Percentiles rank a stretch among this genome's conserved stretches.
These are phyloP conservation scores for Icerya purchasi DNA, from an alignment of 2,888 invertebrate species.

Conservation along the genomic window DNA sequence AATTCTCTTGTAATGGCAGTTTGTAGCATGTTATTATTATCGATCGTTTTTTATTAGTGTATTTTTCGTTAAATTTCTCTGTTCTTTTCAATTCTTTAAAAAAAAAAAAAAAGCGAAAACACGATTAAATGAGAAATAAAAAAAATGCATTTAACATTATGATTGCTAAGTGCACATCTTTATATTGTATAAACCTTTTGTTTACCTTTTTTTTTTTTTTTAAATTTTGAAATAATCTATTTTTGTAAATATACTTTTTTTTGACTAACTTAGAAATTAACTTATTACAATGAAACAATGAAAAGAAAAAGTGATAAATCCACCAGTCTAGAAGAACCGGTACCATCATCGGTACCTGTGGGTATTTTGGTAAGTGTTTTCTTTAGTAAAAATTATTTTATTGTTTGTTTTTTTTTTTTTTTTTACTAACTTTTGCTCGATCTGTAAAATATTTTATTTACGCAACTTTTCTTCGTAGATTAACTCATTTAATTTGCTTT, in stretches of 20 bases:
- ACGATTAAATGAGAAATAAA: no score
- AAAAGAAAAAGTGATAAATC: conserved; percentile 18
- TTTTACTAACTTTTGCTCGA: neutral
- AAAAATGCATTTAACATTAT: no score
- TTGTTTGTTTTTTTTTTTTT: neutral
- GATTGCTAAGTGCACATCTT: no score
- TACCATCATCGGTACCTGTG: conserved; percentile 30
- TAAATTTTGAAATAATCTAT: conserved; percentile 10
- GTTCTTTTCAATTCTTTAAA: conserved; percentile 1
- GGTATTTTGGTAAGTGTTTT: conserved; percentile 29
- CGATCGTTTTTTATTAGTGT: neutral
- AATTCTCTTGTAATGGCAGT: no score
- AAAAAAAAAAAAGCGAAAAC: no score
- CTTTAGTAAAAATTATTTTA: neutral
- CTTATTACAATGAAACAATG: conserved; percentile 22
- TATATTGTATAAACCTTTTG: conserved; percentile 5
- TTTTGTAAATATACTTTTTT: conserved; percentile 15
- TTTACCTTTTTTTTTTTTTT: neutral
- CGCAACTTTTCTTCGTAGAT: conserved; percentile 2
- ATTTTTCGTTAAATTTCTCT: neutral
- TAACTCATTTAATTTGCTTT: no score
- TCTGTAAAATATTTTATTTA: neutral
- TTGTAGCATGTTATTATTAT: no score
- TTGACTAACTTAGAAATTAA: conserved; percentile 21
- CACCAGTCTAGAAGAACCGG: conserved; percentile 22